Evolutionary conservation across 2,888 invertebrate genomes (phyloP), one percentile per base, ranked within the genome.

Genomic region (Orthonevra nobilis): DNA sequence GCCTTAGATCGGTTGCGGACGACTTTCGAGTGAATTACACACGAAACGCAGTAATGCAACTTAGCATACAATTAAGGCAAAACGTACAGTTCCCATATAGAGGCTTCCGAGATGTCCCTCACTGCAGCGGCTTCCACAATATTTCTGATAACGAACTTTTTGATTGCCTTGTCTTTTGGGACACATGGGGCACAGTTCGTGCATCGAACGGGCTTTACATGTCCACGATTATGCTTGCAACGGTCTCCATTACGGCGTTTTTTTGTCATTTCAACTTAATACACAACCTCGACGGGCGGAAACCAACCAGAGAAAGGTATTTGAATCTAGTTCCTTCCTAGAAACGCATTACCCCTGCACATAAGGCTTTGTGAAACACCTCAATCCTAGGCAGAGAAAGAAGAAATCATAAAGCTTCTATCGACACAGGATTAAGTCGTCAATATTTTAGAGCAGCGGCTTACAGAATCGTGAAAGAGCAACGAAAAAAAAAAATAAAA

Each of bases 121-220:
- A 99, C 98, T 83, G 99, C 99, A 58, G 99, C 99, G 75, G 99
- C 99, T 91, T 99, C 99, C 3, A 99, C 99, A 85, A 99, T 99
- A 89, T 98, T 98, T 87, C 98, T 93, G 85, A 99, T 99, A 81
- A 99, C 99, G 89, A 98, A 99, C 88, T 99, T 99, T 90, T 99
- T 99, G 89, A 99, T 99, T 0, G 99, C 98, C 89, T 99, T 99
- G 90, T 99, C 99, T 90, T 99, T 99, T 0, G 99, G 99, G 40
- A 98, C 98, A 90, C 98, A 99, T 69, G 99, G 93, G 66, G 99
- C 98, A 90, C 99, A 99, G 90, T 99, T 99, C 82, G 99, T 99
- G 91, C 99, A 99, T 82, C 99, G 94, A 42, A 99, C 98, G 81
- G 97, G 96, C 86, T 97, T 96, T 52, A 98, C 98, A 90, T 99